Evolutionary conservation across 2,797 vertebrate species (phyloP).

Genomic region (Okamejei kenojei): DNA sequence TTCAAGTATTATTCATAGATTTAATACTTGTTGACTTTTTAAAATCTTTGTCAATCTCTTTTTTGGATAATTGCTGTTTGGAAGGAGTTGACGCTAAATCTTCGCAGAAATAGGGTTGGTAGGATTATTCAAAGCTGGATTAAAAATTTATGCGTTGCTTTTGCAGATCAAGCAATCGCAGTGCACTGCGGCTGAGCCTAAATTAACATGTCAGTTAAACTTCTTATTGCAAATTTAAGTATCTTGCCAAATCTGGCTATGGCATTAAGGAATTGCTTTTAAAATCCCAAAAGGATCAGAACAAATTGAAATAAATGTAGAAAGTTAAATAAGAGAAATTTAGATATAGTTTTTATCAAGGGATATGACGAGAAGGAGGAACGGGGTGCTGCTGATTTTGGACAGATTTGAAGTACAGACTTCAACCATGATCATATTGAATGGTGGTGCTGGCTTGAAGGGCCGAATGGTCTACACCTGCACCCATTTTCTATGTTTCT

Average conservation of each 20-base stretch:
- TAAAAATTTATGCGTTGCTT: conserved; percentile 18
- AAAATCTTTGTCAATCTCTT: not conserved
- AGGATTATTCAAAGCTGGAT: conserved; percentile 34
- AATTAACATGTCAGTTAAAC: conserved; percentile 8
- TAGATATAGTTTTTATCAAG: too few species aligned
- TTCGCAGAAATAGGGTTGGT: conserved; percentile 25
- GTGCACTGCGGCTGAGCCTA: not conserved
- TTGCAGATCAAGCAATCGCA: not conserved
- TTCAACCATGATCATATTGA: too few species aligned
- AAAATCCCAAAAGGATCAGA: not conserved
- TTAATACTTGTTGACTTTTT: not conserved
- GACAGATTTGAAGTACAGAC: too few species aligned
- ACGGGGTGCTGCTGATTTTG: too few species aligned
- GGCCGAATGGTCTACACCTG: too few species aligned
- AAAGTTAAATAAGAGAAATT: not conserved
- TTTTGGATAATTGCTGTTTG: not conserved
- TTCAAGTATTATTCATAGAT: not conserved
- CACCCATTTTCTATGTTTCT: too few species aligned
- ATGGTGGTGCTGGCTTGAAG: too few species aligned
- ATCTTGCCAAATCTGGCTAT: not conserved
- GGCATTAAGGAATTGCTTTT: not conserved
- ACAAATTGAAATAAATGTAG: not conserved
- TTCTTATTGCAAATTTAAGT: not conserved
- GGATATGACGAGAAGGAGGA: too few species aligned
- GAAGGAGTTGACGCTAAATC: conserved; percentile 5